Conservation (phyloP, 2,888 invertebrate species). For the Syritta pipiens region DNA sequence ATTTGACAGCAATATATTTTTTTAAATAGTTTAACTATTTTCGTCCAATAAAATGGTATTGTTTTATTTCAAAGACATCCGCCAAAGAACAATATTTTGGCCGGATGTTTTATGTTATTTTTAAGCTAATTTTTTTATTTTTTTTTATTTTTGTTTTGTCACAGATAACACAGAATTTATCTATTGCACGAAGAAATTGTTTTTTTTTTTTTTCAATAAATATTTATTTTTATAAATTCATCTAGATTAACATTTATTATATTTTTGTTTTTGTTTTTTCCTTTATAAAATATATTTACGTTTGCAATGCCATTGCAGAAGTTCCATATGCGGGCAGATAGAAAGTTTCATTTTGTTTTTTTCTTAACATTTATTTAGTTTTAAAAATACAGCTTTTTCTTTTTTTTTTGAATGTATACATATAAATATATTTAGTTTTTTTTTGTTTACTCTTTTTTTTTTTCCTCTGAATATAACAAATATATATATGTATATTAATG, state of each 20-base stretch:
- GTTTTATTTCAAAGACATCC: too few relatives aligned
- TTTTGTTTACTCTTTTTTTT: slow-evolving; percentile 26
- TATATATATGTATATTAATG: slow-evolving; percentile 36
- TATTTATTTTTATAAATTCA: slow-evolving; percentile 65
- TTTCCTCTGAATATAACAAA: slow-evolving; percentile 16
- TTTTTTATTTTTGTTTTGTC: slow-evolving; percentile 24
- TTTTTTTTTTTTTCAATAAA: slow-evolving; percentile 56
- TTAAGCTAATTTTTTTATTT: neutral
- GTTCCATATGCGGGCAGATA: slow-evolving; percentile 26
- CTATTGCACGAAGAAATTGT: slow-evolving; percentile 58
- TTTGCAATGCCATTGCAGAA: slow-evolving; percentile 34
- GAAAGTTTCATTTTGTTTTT: slow-evolving; percentile 16
- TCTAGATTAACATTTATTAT: slow-evolving; percentile 48
- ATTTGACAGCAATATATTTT: neutral
- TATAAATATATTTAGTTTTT: slow-evolving; percentile 44
- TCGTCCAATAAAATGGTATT: neutral
- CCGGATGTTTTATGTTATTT: too few relatives aligned
- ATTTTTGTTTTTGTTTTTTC: slow-evolving; percentile 14
- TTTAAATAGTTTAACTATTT: neutral
- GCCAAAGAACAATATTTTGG: too few relatives aligned
- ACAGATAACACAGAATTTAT: slow-evolving; percentile 55
- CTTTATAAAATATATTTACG: slow-evolving; percentile 45
- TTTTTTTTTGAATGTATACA: slow-evolving; percentile 28
- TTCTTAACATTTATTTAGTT: slow-evolving; percentile 27
- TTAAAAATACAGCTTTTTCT: slow-evolving; percentile 32